Conservation (phyloP, 2,888 invertebrate species). For the Anodontia alba region DNA sequence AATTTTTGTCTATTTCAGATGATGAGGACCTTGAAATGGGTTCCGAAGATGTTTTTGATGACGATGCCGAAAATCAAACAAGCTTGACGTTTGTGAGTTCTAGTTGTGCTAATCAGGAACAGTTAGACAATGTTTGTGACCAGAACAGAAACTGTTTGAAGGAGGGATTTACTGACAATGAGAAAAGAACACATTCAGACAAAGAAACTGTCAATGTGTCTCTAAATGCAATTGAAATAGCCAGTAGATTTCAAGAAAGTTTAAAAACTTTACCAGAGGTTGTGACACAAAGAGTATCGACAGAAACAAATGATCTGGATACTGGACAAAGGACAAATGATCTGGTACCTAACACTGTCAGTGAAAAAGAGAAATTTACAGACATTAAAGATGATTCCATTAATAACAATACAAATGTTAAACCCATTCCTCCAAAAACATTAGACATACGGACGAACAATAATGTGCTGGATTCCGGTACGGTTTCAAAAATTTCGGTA, state of each 20-base stretch:
- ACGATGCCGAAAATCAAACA: slow-evolving; percentile 25
- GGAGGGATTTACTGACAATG: neutral
- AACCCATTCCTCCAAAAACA: slow-evolving; percentile 5
- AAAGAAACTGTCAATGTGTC: neutral
- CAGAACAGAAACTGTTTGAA: neutral
- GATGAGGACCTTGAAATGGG: slow-evolving; percentile 43
- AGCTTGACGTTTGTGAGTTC: slow-evolving; percentile 43
- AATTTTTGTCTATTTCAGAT: slow-evolving; percentile 37
- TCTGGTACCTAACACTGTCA: neutral
- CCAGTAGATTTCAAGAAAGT: neutral
- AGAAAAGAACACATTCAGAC: neutral
- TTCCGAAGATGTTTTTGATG: slow-evolving; percentile 56
- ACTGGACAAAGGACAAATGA: neutral
- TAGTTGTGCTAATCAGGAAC: slow-evolving; percentile 19
- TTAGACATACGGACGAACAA: neutral
- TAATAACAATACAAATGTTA: neutral
- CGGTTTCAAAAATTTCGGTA: slow-evolving; percentile 47
- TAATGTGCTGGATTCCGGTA: slow-evolving; percentile 15
- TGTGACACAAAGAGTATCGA: neutral
- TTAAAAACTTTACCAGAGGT: neutral
- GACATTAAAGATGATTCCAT: neutral
- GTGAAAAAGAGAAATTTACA: neutral
- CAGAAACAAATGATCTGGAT: neutral
- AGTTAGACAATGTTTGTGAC: neutral
- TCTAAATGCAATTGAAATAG: slow-evolving; percentile 4